Evolutionary conservation across 2,888 invertebrate genomes (phyloP), one percentile per base, ranked within the genome.

Genomic region (Dynastes tityus): DNA sequence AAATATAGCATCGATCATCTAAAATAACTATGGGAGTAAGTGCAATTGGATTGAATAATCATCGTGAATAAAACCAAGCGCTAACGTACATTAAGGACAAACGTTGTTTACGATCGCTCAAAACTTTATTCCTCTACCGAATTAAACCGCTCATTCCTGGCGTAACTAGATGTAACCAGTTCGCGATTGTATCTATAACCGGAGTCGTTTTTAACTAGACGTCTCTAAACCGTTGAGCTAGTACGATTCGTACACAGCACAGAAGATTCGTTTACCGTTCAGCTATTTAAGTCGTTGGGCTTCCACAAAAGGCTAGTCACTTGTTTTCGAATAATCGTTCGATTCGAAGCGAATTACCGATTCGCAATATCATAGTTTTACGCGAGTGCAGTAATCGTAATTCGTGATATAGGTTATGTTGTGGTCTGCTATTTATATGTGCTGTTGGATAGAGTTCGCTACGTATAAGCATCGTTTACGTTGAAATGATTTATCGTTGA

Each of bases 81-180:
- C 32, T 55, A 76, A 55, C 37, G 71, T 70, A 40, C 71, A 22
- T 5, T 73, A 73, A 73, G 73, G 73, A 61, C 74, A 63, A 67
- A 61, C 65, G 77, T 78, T 78, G 76, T 80, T 81, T 81, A 80
- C 75, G 64, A 70, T 80, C 81, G 78, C 81, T 83, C 84, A 81
- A 84, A 83, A 84, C 83, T 83, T 78, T 76, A 83, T 82, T 84
- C 83, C 83, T 82, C 80, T 81, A 86, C 87, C 86, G 87, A 88
- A 86, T 87, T 84, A 85, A 88, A 88, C 88, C 86, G 88, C 87
- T 86, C 85, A 84, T 85, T 87, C 88, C 87, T 85, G 88, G 86
- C 85, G 79, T 83, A 88, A 88, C 88, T 85, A 85, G 89, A 87
- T 88, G 78, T 74, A 87, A 84, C 88, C 86, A 85, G 89, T 87